Percentiles rank a stretch among this genome's conserved stretches.
Evolutionary conservation across 2,113 vertebrate species (phyloP).

Genomic region (Tachycineta bicolor): DNA sequence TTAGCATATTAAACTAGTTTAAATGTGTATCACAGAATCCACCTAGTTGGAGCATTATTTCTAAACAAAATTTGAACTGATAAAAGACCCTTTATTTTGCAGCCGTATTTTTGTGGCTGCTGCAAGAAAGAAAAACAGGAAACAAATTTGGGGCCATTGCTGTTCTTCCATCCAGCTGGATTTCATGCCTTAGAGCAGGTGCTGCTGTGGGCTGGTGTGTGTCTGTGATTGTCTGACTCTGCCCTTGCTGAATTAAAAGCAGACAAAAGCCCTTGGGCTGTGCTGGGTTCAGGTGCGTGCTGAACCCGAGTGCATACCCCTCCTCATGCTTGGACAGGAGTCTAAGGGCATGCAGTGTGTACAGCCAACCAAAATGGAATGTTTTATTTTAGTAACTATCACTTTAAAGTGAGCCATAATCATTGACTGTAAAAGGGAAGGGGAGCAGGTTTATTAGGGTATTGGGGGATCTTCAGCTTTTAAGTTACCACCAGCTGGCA

Average conservation of each 20-base stretch:
- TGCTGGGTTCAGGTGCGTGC: accelerated
- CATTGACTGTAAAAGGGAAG: not conserved
- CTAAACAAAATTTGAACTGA: not conserved
- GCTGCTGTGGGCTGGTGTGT: not conserved
- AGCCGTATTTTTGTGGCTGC: not conserved
- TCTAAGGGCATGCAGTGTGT: not conserved
- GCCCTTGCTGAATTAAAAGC: not conserved
- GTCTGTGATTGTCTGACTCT: not conserved
- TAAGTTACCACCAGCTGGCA: not conserved
- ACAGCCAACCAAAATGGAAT: not conserved
- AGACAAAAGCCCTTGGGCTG: not conserved
- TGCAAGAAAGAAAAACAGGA: not conserved
- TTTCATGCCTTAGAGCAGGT: not conserved
- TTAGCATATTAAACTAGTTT: not conserved
- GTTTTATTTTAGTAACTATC: not conserved
- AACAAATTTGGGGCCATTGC: not conserved
- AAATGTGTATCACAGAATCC: not conserved
- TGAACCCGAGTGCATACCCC: not conserved
- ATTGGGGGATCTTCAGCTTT: not conserved
- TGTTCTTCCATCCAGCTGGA: not conserved
- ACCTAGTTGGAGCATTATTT: not conserved
- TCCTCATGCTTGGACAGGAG: not conserved
- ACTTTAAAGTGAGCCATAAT: not conserved
- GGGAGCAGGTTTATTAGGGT: not conserved
- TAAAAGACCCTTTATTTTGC: accelerated